These are phyloP conservation scores for Anagyrus pseudococci DNA, from an alignment of 2,888 invertebrate genomes.

Conservation along the genomic window DNA sequence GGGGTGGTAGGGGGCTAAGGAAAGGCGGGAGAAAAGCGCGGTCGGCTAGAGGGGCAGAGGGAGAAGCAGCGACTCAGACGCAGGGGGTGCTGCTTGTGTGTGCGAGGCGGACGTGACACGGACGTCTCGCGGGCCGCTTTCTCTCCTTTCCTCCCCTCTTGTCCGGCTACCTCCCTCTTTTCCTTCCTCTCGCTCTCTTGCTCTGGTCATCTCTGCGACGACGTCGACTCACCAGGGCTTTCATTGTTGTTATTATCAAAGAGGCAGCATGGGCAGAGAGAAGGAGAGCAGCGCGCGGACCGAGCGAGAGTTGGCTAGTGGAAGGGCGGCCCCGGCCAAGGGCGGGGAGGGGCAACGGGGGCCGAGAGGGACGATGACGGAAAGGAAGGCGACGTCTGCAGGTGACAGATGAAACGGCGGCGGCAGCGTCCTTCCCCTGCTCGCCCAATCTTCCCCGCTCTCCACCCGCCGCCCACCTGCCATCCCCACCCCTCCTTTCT, in stretches of 20 bases:
- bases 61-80: constrained; percentile 46
- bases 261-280: constrained; percentile 46
- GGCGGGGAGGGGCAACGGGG: constrained; percentile 44
- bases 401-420: constrained; percentile 63
- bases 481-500: no score
- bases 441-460: no score
- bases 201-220: no score
- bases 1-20: constrained; percentile 17
- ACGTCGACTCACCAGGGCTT: constrained; percentile 49
- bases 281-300: constrained; percentile 49
- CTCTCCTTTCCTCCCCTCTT: constrained; percentile 25
- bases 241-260: constrained; percentile 62
- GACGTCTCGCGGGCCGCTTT: constrained; percentile 58
- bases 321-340: constrained; percentile 56
- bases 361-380: constrained; percentile 59
- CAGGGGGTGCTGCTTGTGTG: constrained; percentile 33
- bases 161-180: constrained; percentile 31
- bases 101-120: constrained; percentile 59
- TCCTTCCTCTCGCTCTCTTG: constrained; percentile 47
- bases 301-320: no score
- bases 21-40: constrained; percentile 5
- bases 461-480: background rate
- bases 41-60: constrained; percentile 44
- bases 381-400: constrained; percentile 63
- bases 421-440: no score